Conservation (phyloP, 2,797 vertebrate genomes). For the Hippoglossus hippoglossus region DNA sequence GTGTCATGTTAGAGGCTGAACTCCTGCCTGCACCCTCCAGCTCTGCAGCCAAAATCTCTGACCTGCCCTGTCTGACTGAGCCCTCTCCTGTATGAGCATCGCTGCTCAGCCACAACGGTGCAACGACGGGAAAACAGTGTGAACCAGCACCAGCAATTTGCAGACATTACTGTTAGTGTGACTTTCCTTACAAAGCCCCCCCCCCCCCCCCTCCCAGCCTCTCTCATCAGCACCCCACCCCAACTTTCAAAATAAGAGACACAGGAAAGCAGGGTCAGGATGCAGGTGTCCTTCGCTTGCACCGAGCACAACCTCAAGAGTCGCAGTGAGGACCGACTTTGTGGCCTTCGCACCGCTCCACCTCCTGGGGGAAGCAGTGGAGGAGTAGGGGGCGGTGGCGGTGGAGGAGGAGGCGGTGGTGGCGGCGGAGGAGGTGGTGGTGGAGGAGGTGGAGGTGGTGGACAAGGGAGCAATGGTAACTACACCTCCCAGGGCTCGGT, state of each 20-base stretch:
- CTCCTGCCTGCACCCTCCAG: conserved; percentile 66
- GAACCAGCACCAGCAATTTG: conserved; percentile 49
- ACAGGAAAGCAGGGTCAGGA: conserved; percentile 70
- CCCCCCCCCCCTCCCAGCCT: too few species aligned
- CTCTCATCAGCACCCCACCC: neutral
- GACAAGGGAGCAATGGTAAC: conserved; percentile 83
- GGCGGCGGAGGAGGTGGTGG: conserved; percentile 56
- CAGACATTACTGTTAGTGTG: conserved; percentile 41
- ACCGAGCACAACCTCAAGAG: conserved; percentile 89
- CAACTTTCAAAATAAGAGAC: conserved; percentile 27
- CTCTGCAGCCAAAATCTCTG: conserved; percentile 71
- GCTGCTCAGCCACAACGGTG: conserved; percentile 38
- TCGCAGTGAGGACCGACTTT: conserved; percentile 86
- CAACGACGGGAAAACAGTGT: conserved; percentile 27
- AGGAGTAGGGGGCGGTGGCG: conserved; percentile 72
- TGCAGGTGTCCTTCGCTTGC: conserved; percentile 89
- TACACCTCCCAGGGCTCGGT: conserved; percentile 77
- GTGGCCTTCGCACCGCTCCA: conserved; percentile 85
- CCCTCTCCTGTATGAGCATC: conserved; percentile 50
- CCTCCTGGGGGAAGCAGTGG: conserved; percentile 84
- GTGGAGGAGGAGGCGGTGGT: conserved; percentile 60
- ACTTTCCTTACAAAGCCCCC: neutral
- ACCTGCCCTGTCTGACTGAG: conserved; percentile 67
- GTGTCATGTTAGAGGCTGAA: conserved; percentile 80
- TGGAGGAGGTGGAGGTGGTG: conserved; percentile 63